Evolutionary conservation across 2,113 vertebrate species (phyloP).

Genomic region (Amphiprion percula): DNA sequence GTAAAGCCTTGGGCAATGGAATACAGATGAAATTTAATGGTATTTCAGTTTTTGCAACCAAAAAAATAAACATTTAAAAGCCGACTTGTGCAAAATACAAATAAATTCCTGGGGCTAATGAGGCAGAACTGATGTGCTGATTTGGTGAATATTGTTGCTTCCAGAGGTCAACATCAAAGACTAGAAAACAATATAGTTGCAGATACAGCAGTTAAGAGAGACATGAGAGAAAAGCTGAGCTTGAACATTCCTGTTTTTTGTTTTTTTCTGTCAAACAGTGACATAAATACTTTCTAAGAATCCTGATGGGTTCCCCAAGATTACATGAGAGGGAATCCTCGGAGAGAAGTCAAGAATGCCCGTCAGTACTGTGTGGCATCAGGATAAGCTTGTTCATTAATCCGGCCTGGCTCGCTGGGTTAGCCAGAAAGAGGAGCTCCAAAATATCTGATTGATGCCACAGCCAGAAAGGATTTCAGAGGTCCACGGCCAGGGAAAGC

Average conservation of each 20-base stretch:
- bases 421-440: conserved; percentile 56
- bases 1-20: background rate
- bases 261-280: conserved; percentile 13
- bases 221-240: conserved; percentile 14
- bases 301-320: conserved; percentile 44
- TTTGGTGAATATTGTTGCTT: conserved; percentile 44
- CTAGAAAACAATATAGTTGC: conserved; percentile 29
- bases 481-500: conserved; percentile 44
- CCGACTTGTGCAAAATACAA: conserved; percentile 24
- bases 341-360: conserved; percentile 46
- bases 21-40: conserved; percentile 3
- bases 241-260: background rate
- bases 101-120: conserved; percentile 41
- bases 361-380: conserved; percentile 46
- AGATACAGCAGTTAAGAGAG: conserved; percentile 2
- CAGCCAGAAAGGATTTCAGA: conserved; percentile 63
- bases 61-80: conserved; percentile 1
- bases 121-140: conserved; percentile 30
- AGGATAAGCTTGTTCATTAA: conserved; percentile 68
- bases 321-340: conserved; percentile 52
- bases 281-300: conserved; percentile 52
- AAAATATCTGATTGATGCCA: conserved; percentile 60
- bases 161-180: conserved; percentile 50
- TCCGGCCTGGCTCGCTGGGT: conserved; percentile 50
- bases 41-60: conserved; percentile 27